Base-by-base conservation (phyloP, 2,113 vertebrate species). In the Python bivittatus region DNA sequence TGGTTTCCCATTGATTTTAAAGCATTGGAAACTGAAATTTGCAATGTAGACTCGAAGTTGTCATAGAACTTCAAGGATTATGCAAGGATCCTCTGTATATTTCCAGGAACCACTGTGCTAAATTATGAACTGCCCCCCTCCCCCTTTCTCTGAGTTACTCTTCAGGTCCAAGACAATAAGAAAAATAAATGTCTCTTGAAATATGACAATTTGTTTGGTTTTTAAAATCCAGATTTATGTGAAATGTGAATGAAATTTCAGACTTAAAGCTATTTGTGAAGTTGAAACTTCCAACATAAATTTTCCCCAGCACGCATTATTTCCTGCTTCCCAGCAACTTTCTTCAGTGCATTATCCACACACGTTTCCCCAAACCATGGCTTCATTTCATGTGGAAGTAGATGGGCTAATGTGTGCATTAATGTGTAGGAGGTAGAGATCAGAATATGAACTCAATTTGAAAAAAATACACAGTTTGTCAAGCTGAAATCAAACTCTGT, bases 81-180 rank as follows among this genome's bases (percentile, higher is more conserved):
- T 15, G 11, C 27, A 7, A 2, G n/a, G 57, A 1, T 52, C 52
- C 2, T 38, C 0, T 54, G 5, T 38, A 83, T 0, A 2, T 44
- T 61, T 29, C 52, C 17, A 15, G 2, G 8, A 57, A 58, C 1
- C n/a, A 2, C 1, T 7, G 2, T 29, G 6, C 83, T 48, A 72
- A 23, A n/a, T 2, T 42, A 57, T 23, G 13, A 13, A 20, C 4
- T 17, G 9, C 27, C 1, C 44, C 33, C 22, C 22, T 22, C 6
- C 20, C 38, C 38, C 38, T 42, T 44, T 84, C 17, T 52, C 54
- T 56, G 33, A 87, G 17, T 72, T 72, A 12, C n/a, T 72, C 5
- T 72, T 48, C n/a, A 33, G 68, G 5, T 72, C 68, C 29, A 72
- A 72, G 13, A 33, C 5, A 7, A 33, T 72, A 72, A 33, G 13